phyloP scores from a whole-genome alignment of 1,140 invertebrate species.

The Drosophila lacteicornis region DNA sequence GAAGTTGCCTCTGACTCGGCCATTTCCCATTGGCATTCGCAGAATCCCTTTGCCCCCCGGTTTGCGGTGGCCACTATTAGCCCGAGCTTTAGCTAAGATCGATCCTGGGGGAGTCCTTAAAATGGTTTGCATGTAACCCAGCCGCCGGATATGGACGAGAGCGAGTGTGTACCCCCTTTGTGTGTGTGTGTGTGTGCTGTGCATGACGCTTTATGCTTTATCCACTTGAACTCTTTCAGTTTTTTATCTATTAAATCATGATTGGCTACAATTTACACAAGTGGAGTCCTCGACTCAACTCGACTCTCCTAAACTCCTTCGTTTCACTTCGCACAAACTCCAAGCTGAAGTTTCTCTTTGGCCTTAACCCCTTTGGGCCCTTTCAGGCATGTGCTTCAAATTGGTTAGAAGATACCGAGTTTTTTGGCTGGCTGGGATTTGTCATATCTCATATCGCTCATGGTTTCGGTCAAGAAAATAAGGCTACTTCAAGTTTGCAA shows the following conservation, averaged over 20 bases:
- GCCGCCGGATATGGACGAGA: no score
- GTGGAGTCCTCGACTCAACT: conserved; percentile 41
- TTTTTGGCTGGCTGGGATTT: conserved; percentile 12
- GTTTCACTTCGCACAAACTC: not conserved
- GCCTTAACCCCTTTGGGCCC: conserved; percentile 9
- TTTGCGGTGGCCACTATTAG: conserved; percentile 68
- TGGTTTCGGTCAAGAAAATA: not conserved
- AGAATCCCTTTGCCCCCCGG: not conserved
- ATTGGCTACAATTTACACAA: conserved; percentile 82
- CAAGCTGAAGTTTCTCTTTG: conserved; percentile 19
- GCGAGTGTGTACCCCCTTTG: not conserved
- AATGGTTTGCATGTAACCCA: conserved; percentile 50
- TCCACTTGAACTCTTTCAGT: conserved; percentile 81
- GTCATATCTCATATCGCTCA: conserved; percentile 20
- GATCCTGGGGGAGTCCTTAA: conserved; percentile 76
- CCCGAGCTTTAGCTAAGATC: conserved; percentile 66
- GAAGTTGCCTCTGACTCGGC: conserved; percentile 33
- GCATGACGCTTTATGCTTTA: conserved; percentile 79
- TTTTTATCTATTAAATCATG: conserved; percentile 83
- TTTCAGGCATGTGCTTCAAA: conserved; percentile 39
- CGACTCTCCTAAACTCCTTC: not conserved
- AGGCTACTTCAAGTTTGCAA: conserved; percentile 15
- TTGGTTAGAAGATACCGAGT: conserved; percentile 19
- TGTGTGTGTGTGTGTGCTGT: conserved; percentile 38
- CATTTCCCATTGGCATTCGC: conserved; percentile 40